These are phyloP conservation scores for Allobates femoralis DNA, from an alignment of 2,797 vertebrate species.

Conservation along the genomic window DNA sequence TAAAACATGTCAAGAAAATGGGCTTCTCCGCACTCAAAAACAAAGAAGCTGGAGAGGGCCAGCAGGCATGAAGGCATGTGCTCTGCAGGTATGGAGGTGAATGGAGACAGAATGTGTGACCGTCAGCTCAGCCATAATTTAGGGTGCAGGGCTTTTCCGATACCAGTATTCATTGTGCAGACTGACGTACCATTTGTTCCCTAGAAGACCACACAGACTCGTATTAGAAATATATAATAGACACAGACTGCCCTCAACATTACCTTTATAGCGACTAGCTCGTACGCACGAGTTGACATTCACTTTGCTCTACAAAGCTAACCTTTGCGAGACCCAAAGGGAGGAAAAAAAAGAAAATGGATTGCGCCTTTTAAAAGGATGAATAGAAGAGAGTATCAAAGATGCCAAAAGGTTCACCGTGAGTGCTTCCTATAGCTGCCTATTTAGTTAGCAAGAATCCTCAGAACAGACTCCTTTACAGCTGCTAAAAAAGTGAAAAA, in stretches of 20 bases:
- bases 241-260: conserved; percentile 62
- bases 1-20: conserved; percentile 27
- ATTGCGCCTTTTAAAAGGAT: conserved; percentile 30
- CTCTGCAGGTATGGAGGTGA: conserved; percentile 24
- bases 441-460: conserved; percentile 36
- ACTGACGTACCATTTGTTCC: conserved; percentile 65
- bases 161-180: conserved; percentile 62
- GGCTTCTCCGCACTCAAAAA: conserved; percentile 61
- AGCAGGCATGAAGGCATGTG: conserved; percentile 40
- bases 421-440: conserved; percentile 20
- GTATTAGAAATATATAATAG: conserved; percentile 65
- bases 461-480: conserved; percentile 5
- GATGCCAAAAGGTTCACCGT: conserved; percentile 37
- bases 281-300: conserved; percentile 55
- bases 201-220: conserved; percentile 57
- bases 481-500: neutral
- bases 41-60: conserved; percentile 16
- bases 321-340: conserved; percentile 42
- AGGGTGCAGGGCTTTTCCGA: conserved; percentile 53
- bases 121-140: conserved; percentile 63
- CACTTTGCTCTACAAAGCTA: conserved; percentile 52
- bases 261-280: conserved; percentile 64
- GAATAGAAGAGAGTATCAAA: conserved; percentile 28
- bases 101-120: conserved; percentile 34
- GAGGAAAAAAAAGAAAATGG: neutral